Evolutionary conservation across 2,113 vertebrate species (phyloP), one percentile per base, ranked within the genome.

Genomic region (Scolopax mira): DNA sequence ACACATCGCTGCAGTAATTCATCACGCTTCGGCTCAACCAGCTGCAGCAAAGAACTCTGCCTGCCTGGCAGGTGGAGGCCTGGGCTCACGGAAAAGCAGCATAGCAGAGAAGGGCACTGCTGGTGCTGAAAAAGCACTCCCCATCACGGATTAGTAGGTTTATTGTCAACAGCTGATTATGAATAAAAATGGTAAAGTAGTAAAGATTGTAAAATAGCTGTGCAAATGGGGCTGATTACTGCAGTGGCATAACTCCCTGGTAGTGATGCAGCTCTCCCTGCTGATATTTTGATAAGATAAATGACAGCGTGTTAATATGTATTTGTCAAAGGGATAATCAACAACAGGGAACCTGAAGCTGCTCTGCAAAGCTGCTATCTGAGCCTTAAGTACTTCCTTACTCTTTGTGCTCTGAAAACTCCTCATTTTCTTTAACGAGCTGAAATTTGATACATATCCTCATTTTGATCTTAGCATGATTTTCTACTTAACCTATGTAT

Each of bases 221-320:
- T 48, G 89, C 42, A 3, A 91, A 33, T 9, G 33, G 35, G 57
- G 67, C 39, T 46, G 79, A 79, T 11, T 25, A 25, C 8, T 37
- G 15, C 30, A 25, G 75, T 0, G 3, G 48, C 37, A 69, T 69
- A 74, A 55, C 37, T 78, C 78, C 41, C 81, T n/a, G 70, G 58
- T 48, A 73, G 39, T 65, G 81, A 51, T 80, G 28, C 30, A 61
- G 27, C 28, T 66, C 66, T 89, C 35, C 17, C 81, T 67, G 61
- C 87, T 95, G 94, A 90, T 97, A 94, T 75, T 96, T 96, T 96
- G 94, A 97, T 92, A 92, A 92, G 84, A 97, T 42, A 98, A 93
- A 97, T 83, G 60, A 91, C 73, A 77, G 81, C 55, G 93, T 93
- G 87, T 88, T 96, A 95, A 94, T 75, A 83, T 0, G 2, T 65